phyloP scores from a whole-genome alignment of 2,888 invertebrate species.

The Chalcis sispes region DNA sequence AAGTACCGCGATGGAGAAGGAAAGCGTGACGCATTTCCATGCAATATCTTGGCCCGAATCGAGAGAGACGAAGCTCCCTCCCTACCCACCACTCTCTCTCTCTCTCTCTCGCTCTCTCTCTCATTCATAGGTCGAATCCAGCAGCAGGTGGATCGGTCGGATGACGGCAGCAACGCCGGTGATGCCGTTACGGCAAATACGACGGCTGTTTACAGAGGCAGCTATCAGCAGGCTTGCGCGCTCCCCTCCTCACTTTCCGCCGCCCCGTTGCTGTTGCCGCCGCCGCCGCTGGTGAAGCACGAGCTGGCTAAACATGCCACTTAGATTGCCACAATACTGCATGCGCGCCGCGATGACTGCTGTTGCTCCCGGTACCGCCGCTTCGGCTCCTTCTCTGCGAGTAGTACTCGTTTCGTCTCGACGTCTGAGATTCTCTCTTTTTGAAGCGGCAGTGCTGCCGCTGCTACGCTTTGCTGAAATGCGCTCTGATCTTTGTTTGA shows the following conservation, averaged over 20 bases:
- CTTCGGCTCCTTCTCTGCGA: too few relatives aligned
- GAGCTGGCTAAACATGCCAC: slow-evolving; percentile 71
- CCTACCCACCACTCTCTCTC: neutral
- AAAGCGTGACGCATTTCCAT: slow-evolving; percentile 64
- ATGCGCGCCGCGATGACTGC: slow-evolving; percentile 12
- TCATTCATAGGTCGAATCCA: slow-evolving; percentile 43
- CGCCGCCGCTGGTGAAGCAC: slow-evolving; percentile 51
- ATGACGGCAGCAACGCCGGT: too few relatives aligned
- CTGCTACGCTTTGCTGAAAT: too few relatives aligned
- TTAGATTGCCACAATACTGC: slow-evolving; percentile 70
- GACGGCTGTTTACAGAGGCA: slow-evolving; percentile 68
- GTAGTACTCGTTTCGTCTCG: neutral
- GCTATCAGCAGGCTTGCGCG: slow-evolving; percentile 57
- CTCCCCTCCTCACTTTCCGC: neutral
- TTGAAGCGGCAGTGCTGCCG: neutral
- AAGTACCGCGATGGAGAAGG: slow-evolving; percentile 36
- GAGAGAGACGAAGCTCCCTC: slow-evolving; percentile 58
- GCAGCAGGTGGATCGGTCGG: slow-evolving; percentile 61
- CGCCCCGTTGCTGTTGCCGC: slow-evolving; percentile 60
- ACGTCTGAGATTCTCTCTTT: neutral
- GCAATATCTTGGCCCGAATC: slow-evolving; percentile 70
- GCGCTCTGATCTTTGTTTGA: too few relatives aligned
- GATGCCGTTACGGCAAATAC: slow-evolving; percentile 67
- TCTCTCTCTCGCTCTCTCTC: neutral
- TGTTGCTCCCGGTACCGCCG: neutral